Base-by-base conservation (phyloP, 2,888 invertebrate genomes). In the Macrosoma leucophasiata region DNA sequence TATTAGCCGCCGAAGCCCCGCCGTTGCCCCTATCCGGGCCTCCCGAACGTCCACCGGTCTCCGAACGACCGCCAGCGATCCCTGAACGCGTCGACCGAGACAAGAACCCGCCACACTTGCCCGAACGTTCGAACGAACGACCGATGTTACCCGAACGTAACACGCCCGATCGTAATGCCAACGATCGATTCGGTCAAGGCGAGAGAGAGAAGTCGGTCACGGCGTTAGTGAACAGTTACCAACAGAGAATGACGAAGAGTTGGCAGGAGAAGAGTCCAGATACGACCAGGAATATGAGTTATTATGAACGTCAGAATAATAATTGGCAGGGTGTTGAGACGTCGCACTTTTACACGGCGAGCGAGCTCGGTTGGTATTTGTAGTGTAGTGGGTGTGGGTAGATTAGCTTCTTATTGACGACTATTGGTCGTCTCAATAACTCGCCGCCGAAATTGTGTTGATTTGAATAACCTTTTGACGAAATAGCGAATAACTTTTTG, bases 181-280 rank as follows among this genome's bases (percentile, higher is more conserved):
- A 23, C 14, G 39, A 30, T 3, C 30, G 36, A n/a, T 26, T 26
- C 37, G 3, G 38, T 20, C 2, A 45, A 46, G 52, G 48, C 6
- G 41, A 44, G 32, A 32, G 43, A 13, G 67, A 74, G 39, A 69
- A 73, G 30, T 77, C 77, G 0, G 84, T 82, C 0, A 73, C 76
- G 0, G 69, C 79, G 0, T 46, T 84, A 3, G 82, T 84, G 8
- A 81, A 73, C 51, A 78, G 73, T 46, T 84, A 77, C 51, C 82
- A 82, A 46, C 78, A 81, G 41, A 48, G 73, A 11, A 71, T 76
- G 66, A 49, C 56, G 2, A 58, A 64, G 14, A 59, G 52, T 25
- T 59, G 57, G 57, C 60, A 62, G 29, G 54, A 51, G 4, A 51
- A 47, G 29, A 52, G 62, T 15, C 19, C 13, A 17, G 19, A n/a